Conservation (phyloP, 2,797 vertebrate species). For the Steatocranus sp. region DNA sequence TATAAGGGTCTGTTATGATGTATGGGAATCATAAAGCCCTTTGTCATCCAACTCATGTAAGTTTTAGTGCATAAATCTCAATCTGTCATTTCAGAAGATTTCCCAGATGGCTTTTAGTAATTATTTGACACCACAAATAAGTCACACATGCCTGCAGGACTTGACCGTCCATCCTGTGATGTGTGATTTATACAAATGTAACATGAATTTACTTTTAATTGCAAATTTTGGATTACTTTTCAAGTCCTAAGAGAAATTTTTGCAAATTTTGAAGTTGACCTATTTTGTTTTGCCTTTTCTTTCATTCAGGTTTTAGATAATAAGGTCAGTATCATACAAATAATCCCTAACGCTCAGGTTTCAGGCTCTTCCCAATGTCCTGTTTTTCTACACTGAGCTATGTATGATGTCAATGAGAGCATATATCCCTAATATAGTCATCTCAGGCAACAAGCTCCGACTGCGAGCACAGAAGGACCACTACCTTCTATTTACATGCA, state of each 20-base stretch:
- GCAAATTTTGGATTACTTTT: not conserved
- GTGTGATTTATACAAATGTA: not conserved
- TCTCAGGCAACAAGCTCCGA: not conserved
- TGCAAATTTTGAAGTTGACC: not conserved
- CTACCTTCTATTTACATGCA: too few relatives aligned
- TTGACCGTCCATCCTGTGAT: not conserved
- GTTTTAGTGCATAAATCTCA: constrained; percentile 38
- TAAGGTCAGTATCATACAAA: not conserved
- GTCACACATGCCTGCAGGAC: not conserved
- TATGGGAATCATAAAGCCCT: constrained; percentile 22
- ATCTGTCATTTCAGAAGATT: constrained; percentile 1
- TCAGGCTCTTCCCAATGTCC: not conserved
- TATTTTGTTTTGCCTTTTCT: not conserved
- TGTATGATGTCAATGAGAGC: not conserved
- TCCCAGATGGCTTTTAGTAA: not conserved
- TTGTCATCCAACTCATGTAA: constrained; percentile 34
- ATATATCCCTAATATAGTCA: not conserved
- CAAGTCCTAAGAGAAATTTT: accelerated
- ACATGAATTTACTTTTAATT: not conserved
- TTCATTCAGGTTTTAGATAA: not conserved
- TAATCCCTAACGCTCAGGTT: not conserved
- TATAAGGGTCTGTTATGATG: constrained; percentile 22
- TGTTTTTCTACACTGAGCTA: not conserved
- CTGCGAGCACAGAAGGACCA: not conserved
- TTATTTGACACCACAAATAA: not conserved